A percentile compares a stretch with the other conserved stretches of the same genome.
These are phyloP conservation scores for Mimachlamys varia DNA, from an alignment of 2,888 invertebrate genomes.

Conservation along the genomic window DNA sequence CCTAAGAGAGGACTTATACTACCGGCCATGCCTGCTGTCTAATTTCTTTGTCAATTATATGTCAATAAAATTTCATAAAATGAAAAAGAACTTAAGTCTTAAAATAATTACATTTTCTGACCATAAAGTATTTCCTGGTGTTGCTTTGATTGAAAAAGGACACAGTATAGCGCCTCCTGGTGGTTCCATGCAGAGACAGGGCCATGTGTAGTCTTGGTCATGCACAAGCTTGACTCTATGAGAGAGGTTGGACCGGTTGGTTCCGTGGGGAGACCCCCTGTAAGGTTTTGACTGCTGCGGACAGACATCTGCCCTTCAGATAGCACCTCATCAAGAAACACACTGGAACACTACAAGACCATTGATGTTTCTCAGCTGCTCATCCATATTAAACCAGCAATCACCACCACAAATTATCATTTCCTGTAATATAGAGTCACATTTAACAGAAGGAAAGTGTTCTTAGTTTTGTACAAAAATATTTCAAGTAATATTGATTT, in stretches of 20 bases:
- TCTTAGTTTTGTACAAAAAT: neutral
- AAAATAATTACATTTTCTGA: neutral
- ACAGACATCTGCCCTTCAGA: constrained; percentile 28
- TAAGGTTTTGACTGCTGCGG: neutral
- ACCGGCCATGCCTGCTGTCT: too few relatives aligned
- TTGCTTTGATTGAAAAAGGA: constrained; percentile 6
- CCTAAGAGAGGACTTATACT: too few relatives aligned
- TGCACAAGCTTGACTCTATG: neutral
- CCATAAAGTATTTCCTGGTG: neutral
- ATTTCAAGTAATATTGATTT: too few relatives aligned
- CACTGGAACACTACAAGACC: neutral
- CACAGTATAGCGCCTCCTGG: neutral
- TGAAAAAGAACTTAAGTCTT: too few relatives aligned
- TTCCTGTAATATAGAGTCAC: neutral
- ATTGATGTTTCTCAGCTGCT: neutral
- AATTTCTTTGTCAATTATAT: too few relatives aligned
- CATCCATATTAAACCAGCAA: neutral
- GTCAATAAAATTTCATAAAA: too few relatives aligned
- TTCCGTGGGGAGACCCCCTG: neutral
- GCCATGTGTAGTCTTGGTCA: constrained; percentile 24
- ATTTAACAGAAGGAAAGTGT: neutral
- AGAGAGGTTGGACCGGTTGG: too few relatives aligned
- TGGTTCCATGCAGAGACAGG: neutral
- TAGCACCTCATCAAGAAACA: constrained; percentile 10
- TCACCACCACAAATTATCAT: neutral